These are phyloP conservation scores for Terrapene triunguis DNA, from an alignment of 2,113 vertebrate genomes.

Conservation along the genomic window DNA sequence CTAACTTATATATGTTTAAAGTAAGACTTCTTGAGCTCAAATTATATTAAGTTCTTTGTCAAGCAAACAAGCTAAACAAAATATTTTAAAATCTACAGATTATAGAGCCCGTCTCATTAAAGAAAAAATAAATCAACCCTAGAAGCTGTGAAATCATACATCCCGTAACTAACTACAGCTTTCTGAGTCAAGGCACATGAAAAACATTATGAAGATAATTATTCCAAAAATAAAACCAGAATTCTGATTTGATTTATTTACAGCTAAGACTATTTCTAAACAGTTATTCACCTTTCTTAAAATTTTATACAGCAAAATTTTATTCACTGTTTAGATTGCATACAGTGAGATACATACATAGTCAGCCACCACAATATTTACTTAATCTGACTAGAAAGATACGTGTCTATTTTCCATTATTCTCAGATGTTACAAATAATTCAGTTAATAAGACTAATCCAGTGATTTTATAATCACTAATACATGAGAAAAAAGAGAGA, in stretches of 20 bases:
- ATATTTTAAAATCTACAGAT: neutral
- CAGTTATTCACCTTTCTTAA: neutral
- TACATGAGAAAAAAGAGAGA: neutral
- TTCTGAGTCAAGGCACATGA: neutral
- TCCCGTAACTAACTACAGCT: neutral
- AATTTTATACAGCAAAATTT: neutral
- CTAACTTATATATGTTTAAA: neutral
- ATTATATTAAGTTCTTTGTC: neutral
- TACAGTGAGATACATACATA: neutral
- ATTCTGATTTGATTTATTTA: neutral
- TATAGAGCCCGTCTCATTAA: neutral
- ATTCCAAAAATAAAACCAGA: neutral
- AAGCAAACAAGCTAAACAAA: neutral
- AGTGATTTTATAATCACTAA: neutral
- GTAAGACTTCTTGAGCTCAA: neutral
- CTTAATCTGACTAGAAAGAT: neutral
- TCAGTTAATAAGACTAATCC: neutral
- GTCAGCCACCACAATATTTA: neutral
- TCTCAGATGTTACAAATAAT: neutral
- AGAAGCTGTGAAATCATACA: neutral
- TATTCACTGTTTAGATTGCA: neutral
- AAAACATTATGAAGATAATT: neutral
- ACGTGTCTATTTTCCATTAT: neutral
- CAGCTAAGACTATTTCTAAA: neutral
- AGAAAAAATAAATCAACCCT: accelerated